Evolutionary conservation across 2,797 vertebrate genomes (phyloP).

Genomic region (Glyptemys insculpta): DNA sequence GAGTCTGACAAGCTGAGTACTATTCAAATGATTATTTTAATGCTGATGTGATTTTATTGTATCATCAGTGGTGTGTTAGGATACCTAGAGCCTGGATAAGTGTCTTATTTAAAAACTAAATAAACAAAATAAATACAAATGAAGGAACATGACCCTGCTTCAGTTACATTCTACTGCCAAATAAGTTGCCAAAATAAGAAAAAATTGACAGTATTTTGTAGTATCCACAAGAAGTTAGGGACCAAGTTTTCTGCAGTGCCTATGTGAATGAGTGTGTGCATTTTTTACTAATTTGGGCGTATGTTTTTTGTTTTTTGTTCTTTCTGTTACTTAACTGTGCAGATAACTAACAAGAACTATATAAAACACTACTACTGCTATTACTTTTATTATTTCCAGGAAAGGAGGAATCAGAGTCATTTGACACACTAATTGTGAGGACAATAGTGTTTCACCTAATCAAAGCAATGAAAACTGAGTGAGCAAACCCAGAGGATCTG

Average conservation of each 20-base stretch:
- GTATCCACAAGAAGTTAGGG: background rate
- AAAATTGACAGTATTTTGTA: background rate
- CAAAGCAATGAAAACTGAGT: background rate
- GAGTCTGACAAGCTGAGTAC: background rate
- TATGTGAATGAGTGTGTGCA: background rate
- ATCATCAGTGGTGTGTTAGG: background rate
- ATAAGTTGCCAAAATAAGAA: background rate
- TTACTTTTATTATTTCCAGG: background rate
- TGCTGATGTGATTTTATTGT: background rate
- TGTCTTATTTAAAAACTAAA: background rate
- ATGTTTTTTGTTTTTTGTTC: background rate
- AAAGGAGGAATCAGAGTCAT: background rate
- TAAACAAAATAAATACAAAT: background rate
- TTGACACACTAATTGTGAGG: background rate
- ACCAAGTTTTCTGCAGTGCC: background rate
- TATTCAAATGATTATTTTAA: background rate
- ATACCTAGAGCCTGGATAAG: background rate
- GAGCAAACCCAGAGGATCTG: background rate
- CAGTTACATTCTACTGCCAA: background rate
- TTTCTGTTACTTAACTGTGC: background rate
- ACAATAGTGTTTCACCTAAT: background rate
- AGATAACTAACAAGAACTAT: background rate
- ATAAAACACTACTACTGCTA: background rate
- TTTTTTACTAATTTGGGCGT: too few species aligned
- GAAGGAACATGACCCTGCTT: background rate